These are phyloP conservation scores for Telmatochromis sp. DNA, from an alignment of 2,113 vertebrate species.

Conservation along the genomic window DNA sequence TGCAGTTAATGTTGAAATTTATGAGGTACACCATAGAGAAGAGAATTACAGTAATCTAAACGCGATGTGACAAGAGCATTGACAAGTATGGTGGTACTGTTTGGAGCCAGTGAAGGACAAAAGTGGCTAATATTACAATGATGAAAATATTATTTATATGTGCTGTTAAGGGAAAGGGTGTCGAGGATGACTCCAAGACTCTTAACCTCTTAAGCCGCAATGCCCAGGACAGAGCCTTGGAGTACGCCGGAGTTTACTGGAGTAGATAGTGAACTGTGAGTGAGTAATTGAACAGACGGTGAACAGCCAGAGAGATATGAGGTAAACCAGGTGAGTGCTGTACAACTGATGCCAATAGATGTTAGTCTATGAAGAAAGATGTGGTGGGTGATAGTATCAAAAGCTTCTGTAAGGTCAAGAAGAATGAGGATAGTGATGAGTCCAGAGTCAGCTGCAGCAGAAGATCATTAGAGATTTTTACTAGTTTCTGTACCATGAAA, in stretches of 20 bases:
- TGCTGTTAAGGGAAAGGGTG: background rate
- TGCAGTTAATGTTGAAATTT: background rate
- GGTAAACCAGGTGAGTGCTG: background rate
- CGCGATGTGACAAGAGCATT: background rate
- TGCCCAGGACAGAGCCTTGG: background rate
- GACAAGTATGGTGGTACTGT: background rate
- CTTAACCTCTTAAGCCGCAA: background rate
- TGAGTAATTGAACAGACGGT: background rate
- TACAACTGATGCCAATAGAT: background rate
- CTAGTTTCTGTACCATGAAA: background rate
- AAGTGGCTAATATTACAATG: background rate
- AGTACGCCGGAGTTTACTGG: background rate
- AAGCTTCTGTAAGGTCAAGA: background rate
- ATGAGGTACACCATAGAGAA: background rate
- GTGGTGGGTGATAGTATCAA: background rate
- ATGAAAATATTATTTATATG: background rate
- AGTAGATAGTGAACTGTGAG: background rate
- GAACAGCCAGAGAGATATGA: background rate
- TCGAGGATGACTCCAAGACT: background rate
- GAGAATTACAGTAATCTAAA: background rate
- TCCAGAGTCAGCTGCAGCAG: background rate
- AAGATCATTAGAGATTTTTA: background rate
- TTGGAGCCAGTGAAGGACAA: background rate
- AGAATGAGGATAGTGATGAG: background rate
- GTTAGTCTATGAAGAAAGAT: background rate